Evolutionary conservation across 2,797 vertebrate genomes (phyloP).

Genomic region (Gallirallus australis): DNA sequence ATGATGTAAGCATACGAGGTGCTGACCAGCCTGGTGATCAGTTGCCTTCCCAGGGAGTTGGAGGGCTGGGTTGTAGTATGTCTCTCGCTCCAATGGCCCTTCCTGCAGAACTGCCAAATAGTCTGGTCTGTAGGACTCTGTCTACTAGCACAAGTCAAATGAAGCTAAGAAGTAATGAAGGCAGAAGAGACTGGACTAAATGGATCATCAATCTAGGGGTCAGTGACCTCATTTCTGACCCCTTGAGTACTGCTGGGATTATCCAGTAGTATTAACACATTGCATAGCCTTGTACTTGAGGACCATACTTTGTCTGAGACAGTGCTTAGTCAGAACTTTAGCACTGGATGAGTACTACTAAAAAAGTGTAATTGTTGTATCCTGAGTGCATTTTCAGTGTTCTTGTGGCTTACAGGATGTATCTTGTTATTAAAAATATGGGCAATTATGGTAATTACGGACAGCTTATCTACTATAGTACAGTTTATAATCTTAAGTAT

Average conservation of each 20-base stretch:
- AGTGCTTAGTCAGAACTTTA: not conserved
- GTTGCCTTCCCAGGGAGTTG: not conserved
- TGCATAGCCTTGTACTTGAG: not conserved
- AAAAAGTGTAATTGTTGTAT: not conserved
- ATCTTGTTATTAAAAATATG: not conserved
- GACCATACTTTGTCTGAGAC: not conserved
- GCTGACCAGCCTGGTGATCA: not conserved
- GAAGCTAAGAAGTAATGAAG: not conserved
- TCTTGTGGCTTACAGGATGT: not conserved
- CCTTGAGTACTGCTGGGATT: not conserved
- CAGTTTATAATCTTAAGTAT: not conserved
- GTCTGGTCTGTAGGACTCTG: not conserved
- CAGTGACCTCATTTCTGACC: not conserved
- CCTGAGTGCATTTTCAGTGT: not conserved
- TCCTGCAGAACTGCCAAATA: not conserved
- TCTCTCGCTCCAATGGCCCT: not conserved
- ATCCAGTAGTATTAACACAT: not conserved
- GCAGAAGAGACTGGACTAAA: not conserved
- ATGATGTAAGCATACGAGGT: not conserved
- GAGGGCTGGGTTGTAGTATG: not conserved
- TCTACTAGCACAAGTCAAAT: not conserved
- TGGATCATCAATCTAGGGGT: not conserved
- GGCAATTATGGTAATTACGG: not conserved
- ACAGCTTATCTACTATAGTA: not conserved
- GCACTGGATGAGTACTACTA: not conserved